Evolutionary conservation across 2,113 vertebrate genomes (phyloP), one percentile per base, ranked within the genome.

Genomic region (Orthochromis indermauri): DNA sequence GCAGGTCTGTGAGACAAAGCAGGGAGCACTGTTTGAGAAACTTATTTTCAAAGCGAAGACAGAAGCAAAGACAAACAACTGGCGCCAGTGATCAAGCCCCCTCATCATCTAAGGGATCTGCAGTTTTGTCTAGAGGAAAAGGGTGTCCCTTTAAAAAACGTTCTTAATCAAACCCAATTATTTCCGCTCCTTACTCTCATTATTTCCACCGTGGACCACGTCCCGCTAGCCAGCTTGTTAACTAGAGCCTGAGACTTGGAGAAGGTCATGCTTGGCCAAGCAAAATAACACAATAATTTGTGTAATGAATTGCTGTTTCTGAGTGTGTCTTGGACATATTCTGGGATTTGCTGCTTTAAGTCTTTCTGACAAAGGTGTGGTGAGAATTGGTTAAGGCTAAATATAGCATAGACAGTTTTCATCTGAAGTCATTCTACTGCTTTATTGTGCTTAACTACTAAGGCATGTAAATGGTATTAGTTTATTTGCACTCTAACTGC

Each of bases 131-230:
- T 93, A 86, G 79, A 88, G 84, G 81, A 91, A 95, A 95, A 91
- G 84, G 68, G 94, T 95, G 93, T 96, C 96, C 94, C 93, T 96
- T 96, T 96, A 95, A 97, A 96, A 96, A 94, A 89, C 93, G 92
- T 95, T 96, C 96, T 86, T 95, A 93, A 96, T 97, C 97, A 97
- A 96, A 96, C 94, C 95, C 94, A 92, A 97, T 98, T 97, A 97
- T 95, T 97, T 97, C 96, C 96, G 93, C 97, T 96, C 88, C 88
- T 93, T 96, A 97, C 94, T 91, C 96, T 96, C 96, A 96, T 97
- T 97, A 97, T 97, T 94, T 95, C 87, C 92, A 93, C 61, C 93
- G 68, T 94, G 85, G 90, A 95, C 92, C 92, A 84, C 80, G 90
- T 94, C 96, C 90, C 59, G 89, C 85, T 96, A 88, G 90, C 92